Evolutionary conservation across 1,140 invertebrate species (phyloP).

Genomic region (Pseudomyrmex flavicornis): DNA sequence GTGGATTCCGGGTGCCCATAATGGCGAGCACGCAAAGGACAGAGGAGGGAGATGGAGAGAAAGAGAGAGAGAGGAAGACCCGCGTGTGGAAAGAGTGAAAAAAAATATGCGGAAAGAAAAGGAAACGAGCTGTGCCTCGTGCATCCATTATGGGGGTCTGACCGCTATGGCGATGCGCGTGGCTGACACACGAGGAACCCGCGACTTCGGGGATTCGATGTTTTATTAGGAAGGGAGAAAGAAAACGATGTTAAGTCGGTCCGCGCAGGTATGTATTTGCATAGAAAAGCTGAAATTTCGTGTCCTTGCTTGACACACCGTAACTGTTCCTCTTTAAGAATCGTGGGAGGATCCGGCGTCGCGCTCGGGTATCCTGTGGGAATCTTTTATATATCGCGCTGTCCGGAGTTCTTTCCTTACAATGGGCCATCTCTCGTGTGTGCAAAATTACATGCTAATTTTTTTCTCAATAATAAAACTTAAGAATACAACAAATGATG

Average conservation of each 20-base stretch:
- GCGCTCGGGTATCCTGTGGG: slow-evolving; percentile 40
- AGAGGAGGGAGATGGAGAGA: not conserved
- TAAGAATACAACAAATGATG: too few relatives aligned
- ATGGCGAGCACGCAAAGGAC: slow-evolving; percentile 65
- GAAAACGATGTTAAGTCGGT: slow-evolving; percentile 66
- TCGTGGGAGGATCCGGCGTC: slow-evolving; percentile 71
- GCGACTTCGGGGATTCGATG: slow-evolving; percentile 72
- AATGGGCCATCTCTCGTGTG: not conserved
- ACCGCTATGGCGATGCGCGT: slow-evolving; percentile 81
- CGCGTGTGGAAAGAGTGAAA: slow-evolving; percentile 51
- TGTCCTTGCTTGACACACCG: slow-evolving; percentile 17
- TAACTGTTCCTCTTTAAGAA: slow-evolving; percentile 70
- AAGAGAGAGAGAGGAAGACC: slow-evolving; percentile 30
- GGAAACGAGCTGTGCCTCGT: slow-evolving; percentile 80
- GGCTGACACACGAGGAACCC: slow-evolving; percentile 83
- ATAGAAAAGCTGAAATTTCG: slow-evolving; percentile 77
- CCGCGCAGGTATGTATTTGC: slow-evolving; percentile 72
- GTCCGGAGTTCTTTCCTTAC: not conserved
- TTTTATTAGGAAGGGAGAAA: slow-evolving; percentile 80
- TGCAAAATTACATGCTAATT: not conserved
- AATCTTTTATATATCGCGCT: slow-evolving; percentile 65
- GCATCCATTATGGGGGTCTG: slow-evolving; percentile 82
- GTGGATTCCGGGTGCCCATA: slow-evolving; percentile 62
- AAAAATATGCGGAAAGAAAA: slow-evolving; percentile 67
- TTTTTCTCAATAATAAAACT: slow-evolving; percentile 15